These are phyloP conservation scores for Bombus cullumanus DNA, from an alignment of 1,140 invertebrate species.

Conservation along the genomic window DNA sequence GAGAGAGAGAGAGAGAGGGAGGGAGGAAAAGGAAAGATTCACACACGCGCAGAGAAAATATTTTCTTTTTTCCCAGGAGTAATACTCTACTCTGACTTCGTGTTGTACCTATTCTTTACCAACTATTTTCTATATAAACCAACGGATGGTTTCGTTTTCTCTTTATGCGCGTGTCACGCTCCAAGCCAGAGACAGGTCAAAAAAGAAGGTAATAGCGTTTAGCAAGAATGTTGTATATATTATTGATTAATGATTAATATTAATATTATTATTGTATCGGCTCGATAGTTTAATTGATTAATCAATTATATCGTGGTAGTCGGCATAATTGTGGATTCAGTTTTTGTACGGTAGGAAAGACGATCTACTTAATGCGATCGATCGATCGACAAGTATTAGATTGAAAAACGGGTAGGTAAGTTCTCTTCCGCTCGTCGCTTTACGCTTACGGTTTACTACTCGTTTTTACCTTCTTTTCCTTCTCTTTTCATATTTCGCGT, in stretches of 20 bases:
- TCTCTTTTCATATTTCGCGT: too few relatives aligned
- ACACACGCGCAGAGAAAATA: not conserved
- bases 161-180: conserved; percentile 64
- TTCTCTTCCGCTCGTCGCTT: not conserved
- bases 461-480: not conserved
- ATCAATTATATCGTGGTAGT: conserved; percentile 73
- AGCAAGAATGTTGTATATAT: conserved; percentile 77
- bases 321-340: conserved; percentile 73
- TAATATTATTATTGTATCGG: conserved; percentile 74
- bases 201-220: conserved; percentile 62
- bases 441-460: too few relatives aligned
- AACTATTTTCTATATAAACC: conserved; percentile 11
- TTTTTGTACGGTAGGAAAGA: conserved; percentile 69
- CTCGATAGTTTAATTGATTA: conserved; percentile 78
- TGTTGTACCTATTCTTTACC: conserved; percentile 2
- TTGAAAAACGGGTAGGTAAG: conserved; percentile 19
- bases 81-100: not conserved
- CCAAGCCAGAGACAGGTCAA: conserved; percentile 67
- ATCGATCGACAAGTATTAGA: conserved; percentile 50
- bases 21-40: not conserved
- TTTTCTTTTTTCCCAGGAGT: conserved; percentile 7
- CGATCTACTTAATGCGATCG: conserved; percentile 53
- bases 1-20: not conserved
- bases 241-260: conserved; percentile 77
- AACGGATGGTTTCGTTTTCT: conserved; percentile 15